phyloP scores from a whole-genome alignment of 2,888 invertebrate species.

The Frankliniella intonsa region DNA sequence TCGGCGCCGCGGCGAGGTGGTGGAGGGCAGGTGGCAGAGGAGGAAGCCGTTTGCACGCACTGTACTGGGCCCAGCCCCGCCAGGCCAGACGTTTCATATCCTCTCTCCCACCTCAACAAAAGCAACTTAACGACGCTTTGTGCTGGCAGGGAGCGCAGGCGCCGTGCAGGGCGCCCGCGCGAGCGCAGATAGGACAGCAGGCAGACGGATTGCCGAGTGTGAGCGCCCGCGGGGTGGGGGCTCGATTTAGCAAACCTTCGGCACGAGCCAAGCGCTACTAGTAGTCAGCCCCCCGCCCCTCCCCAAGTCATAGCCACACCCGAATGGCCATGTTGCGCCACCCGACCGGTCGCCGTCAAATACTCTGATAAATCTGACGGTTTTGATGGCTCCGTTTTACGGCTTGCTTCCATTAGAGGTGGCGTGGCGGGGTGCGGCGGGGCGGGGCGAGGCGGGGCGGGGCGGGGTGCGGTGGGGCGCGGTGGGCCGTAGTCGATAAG shows the following conservation, averaged over 20 bases:
- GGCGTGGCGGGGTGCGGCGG: not conserved
- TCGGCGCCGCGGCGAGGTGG: not conserved
- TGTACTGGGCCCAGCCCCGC: not conserved
- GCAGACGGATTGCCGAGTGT: not conserved
- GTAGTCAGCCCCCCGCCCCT: too few species aligned
- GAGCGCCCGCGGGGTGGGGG: not conserved
- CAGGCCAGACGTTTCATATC: not conserved
- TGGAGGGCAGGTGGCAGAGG: not conserved
- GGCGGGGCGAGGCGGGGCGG: not conserved
- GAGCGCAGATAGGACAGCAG: not conserved
- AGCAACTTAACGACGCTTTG: conserved; percentile 19
- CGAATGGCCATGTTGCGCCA: too few species aligned
- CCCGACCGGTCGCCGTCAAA: not conserved
- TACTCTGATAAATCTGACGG: not conserved
- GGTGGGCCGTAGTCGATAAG: not conserved
- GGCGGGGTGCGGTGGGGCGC: not conserved
- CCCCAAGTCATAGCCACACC: too few species aligned
- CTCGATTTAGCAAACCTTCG: not conserved
- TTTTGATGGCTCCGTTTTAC: conserved; percentile 12
- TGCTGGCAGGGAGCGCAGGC: not conserved
- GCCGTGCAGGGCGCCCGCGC: not conserved
- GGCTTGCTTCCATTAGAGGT: not conserved
- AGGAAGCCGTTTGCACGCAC: not conserved
- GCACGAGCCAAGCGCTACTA: not conserved
- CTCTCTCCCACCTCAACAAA: conserved; percentile 17